phyloP scores from a whole-genome alignment of 2,113 vertebrate genomes.

The Pampusana beccarii region DNA sequence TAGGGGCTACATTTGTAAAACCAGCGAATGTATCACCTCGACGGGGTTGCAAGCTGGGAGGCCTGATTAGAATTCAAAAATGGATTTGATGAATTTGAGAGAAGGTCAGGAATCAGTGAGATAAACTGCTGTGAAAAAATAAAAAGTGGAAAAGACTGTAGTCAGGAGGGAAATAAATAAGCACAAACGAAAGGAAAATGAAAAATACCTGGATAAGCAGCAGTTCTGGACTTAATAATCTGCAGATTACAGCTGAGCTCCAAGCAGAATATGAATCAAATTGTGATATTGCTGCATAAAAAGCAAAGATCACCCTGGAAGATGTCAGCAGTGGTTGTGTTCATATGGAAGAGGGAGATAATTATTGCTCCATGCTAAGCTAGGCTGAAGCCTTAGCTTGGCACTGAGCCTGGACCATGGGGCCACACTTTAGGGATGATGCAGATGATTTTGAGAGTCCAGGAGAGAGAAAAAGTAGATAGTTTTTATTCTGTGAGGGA shows the following conservation, averaged over 20 bases:
- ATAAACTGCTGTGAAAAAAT: not conserved
- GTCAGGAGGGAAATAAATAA: conserved; percentile 6
- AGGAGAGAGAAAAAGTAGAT: not conserved
- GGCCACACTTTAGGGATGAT: not conserved
- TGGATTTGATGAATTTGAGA: not conserved
- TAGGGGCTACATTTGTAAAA: not conserved
- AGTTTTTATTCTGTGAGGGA: not conserved
- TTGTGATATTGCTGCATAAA: not conserved
- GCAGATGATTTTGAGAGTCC: not conserved
- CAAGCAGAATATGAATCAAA: not conserved
- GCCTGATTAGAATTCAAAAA: not conserved
- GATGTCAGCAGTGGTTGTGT: not conserved
- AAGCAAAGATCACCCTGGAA: not conserved
- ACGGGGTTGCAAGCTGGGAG: not conserved
- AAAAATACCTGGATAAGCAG: not conserved
- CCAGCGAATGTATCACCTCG: not conserved
- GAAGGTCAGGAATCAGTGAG: not conserved
- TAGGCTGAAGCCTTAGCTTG: not conserved
- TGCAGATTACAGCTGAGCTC: not conserved
- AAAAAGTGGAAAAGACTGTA: not conserved
- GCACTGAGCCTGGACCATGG: not conserved
- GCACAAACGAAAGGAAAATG: not conserved
- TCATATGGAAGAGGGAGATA: not conserved
- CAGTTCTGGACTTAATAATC: not conserved
- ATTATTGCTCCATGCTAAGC: not conserved